Evolutionary conservation across 2,113 vertebrate genomes (phyloP).

Genomic region (Oncorhynchus mykiss): DNA sequence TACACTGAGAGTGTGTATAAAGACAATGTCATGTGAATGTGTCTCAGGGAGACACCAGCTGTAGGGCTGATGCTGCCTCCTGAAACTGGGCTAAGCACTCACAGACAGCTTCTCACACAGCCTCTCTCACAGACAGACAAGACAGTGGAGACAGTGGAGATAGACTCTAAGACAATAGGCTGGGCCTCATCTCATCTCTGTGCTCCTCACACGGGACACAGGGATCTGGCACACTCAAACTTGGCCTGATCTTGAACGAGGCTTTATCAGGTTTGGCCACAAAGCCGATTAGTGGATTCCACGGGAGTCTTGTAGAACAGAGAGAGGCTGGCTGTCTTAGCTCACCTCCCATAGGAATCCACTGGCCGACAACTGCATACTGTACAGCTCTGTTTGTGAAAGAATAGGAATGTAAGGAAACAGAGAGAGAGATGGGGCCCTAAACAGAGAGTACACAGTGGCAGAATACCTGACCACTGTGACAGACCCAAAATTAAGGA

Average conservation of each 20-base stretch:
- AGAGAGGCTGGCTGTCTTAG: constrained; percentile 59
- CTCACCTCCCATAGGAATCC: constrained; percentile 39
- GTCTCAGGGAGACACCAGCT: constrained; percentile 59
- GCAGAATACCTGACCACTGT: not conserved
- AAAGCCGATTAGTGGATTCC: constrained; percentile 73
- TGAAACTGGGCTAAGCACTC: too few relatives aligned
- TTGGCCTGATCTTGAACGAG: constrained; percentile 55
- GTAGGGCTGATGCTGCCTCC: constrained; percentile 26
- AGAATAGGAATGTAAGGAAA: constrained; percentile 29
- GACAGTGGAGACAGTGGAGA: not conserved
- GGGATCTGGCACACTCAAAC: constrained; percentile 52
- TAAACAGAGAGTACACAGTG: not conserved
- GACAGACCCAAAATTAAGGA: too few relatives aligned
- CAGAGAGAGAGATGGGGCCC: too few relatives aligned
- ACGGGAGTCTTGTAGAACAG: constrained; percentile 43
- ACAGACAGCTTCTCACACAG: not conserved
- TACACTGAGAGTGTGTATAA: constrained; percentile 49
- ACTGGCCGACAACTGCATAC: constrained; percentile 17
- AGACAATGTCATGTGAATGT: not conserved
- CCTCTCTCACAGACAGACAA: constrained; percentile 30
- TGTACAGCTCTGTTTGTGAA: constrained; percentile 13
- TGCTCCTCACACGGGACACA: constrained; percentile 44
- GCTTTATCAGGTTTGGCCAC: constrained; percentile 72
- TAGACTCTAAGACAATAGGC: constrained; percentile 54
- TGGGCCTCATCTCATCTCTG: constrained; percentile 42